Percentiles rank a stretch among this genome's conserved stretches.
Evolutionary conservation across 1,140 invertebrate species (phyloP).

Genomic region (Maniola jurtina): DNA sequence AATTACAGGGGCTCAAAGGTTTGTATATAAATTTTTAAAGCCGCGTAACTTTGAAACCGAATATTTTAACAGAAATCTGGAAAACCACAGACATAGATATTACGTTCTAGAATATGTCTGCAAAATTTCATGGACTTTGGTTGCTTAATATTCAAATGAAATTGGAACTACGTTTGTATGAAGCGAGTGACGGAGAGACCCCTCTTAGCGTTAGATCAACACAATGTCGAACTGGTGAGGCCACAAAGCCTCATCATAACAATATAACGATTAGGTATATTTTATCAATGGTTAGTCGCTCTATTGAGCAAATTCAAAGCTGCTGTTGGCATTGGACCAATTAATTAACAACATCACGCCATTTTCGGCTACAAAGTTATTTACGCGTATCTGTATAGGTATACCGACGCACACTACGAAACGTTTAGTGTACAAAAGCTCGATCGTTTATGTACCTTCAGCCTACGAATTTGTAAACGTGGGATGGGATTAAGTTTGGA

Average conservation of each 20-base stretch:
- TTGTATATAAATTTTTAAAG: no score
- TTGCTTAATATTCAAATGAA: no score
- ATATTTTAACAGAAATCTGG: no score
- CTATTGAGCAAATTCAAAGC: slow-evolving; percentile 2
- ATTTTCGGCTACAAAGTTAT: slow-evolving; percentile 19
- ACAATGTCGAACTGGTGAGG: neutral
- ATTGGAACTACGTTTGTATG: no score
- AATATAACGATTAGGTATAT: neutral
- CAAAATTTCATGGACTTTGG: no score
- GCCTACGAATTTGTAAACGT: neutral
- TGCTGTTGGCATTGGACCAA: slow-evolving; percentile 17
- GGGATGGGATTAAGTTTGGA: neutral
- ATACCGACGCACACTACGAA: slow-evolving; percentile 13
- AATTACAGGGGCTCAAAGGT: no score
- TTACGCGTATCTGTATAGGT: slow-evolving; percentile 13
- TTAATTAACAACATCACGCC: slow-evolving; percentile 9
- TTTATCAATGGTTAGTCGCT: neutral
- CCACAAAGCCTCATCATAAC: neutral
- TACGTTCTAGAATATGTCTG: no score
- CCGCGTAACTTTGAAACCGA: no score
- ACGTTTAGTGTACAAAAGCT: slow-evolving; percentile 18
- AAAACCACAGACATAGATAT: no score
- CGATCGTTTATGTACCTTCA: slow-evolving; percentile 18
- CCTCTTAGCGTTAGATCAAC: neutral
- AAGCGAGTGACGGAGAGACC: no score